Evolutionary conservation across 2,797 vertebrate genomes (phyloP).

Genomic region (Anas acuta): DNA sequence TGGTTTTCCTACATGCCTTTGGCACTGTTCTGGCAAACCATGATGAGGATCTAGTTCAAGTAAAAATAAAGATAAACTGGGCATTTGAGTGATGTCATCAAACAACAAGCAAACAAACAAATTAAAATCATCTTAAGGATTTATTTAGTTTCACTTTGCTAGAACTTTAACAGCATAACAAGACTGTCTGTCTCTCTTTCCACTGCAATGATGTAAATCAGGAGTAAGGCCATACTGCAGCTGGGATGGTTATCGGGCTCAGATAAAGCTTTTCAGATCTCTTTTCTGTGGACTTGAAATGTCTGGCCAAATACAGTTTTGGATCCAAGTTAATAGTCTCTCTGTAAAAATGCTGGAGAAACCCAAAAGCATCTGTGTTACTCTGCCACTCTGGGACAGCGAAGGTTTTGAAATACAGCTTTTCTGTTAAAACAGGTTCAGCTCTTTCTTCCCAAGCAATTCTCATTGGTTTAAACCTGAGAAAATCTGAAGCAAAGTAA

Average conservation of each 20-base stretch:
- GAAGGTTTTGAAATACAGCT: conserved; percentile 12
- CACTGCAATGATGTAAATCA: conserved; percentile 28
- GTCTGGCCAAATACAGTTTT: conserved; percentile 54
- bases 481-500: not conserved
- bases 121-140: not conserved
- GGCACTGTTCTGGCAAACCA: conserved; percentile 49
- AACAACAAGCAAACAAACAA: conserved; percentile 47
- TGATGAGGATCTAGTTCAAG: conserved; percentile 28
- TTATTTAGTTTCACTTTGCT: conserved; percentile 39
- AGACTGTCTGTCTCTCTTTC: not conserved
- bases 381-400: not conserved
- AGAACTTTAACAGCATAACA: not conserved
- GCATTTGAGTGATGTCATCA: not conserved
- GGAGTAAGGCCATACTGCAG: conserved; percentile 25
- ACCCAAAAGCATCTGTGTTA: conserved; percentile 33
- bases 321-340: conserved; percentile 62
- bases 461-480: not conserved
- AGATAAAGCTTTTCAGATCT: conserved; percentile 64
- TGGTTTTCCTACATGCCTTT: conserved; percentile 57
- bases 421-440: not conserved
- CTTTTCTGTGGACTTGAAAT: conserved; percentile 28
- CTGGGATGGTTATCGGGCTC: conserved; percentile 48
- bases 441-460: conserved; percentile 19
- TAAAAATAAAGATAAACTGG: conserved; percentile 11
- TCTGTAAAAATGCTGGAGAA: conserved; percentile 55